These are phyloP conservation scores for Onychomys leucogaster DNA, from an alignment of 2,797 vertebrate species.

Conservation along the genomic window DNA sequence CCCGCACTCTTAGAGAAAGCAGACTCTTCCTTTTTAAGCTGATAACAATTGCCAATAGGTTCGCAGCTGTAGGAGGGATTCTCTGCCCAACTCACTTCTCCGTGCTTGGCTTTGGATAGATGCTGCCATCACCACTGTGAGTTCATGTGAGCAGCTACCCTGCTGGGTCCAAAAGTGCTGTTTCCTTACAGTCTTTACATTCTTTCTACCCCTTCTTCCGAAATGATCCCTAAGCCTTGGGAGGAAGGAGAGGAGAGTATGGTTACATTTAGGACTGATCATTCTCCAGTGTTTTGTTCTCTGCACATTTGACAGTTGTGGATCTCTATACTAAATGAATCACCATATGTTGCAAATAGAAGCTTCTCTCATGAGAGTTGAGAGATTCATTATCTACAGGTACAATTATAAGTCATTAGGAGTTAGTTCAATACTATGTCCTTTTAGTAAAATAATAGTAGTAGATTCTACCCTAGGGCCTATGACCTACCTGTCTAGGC, in stretches of 20 bases:
- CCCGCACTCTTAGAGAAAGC: too few species aligned
- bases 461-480: background rate
- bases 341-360: background rate
- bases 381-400: background rate
- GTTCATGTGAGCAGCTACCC: background rate
- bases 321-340: background rate
- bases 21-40: background rate
- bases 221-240: background rate
- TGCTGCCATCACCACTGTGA: background rate
- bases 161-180: background rate
- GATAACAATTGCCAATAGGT: background rate
- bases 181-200: background rate
- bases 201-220: background rate
- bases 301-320: background rate
- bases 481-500: background rate
- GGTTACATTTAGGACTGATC: background rate
- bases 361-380: background rate
- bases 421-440: background rate
- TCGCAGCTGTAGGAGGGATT: too few species aligned
- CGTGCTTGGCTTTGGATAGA: background rate
- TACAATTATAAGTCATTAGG: background rate
- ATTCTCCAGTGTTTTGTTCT: background rate
- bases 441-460: background rate
- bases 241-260: background rate
- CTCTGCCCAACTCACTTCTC: background rate